A percentile compares a stretch with the other conserved stretches of the same genome.
phyloP scores from a whole-genome alignment of 2,797 vertebrate genomes.

The Pseudopleuronectes americanus region DNA sequence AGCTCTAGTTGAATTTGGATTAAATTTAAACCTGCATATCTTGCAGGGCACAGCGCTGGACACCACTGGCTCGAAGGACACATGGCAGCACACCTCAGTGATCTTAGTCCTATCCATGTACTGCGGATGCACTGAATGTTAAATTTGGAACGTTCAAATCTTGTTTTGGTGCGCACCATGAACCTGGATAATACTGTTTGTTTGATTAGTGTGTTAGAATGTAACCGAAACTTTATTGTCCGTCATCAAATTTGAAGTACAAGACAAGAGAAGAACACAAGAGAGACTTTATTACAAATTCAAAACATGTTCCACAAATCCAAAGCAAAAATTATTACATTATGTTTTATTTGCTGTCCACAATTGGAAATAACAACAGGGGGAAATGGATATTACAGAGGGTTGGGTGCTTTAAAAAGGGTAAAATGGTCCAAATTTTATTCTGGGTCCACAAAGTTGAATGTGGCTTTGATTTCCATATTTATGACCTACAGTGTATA shows the following conservation, averaged over 20 bases:
- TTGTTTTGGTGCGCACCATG: slow-evolving; percentile 27
- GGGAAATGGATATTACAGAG: slow-evolving; percentile 15
- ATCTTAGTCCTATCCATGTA: slow-evolving; percentile 32
- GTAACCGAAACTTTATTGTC: slow-evolving; percentile 18
- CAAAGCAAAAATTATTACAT: not conserved
- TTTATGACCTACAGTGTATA: slow-evolving; percentile 31
- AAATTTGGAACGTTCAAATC: slow-evolving; percentile 40
- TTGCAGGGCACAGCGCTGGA: slow-evolving; percentile 44
- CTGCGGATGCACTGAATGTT: slow-evolving; percentile 34
- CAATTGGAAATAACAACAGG: slow-evolving; percentile 17
- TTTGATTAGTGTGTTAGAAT: slow-evolving; percentile 36
- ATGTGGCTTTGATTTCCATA: slow-evolving; percentile 44
- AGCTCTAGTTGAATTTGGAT: slow-evolving; percentile 56
- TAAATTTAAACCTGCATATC: slow-evolving; percentile 40
- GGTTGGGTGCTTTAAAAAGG: not conserved
- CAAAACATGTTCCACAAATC: not conserved
- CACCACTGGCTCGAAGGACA: slow-evolving; percentile 32
- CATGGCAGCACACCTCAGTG: slow-evolving; percentile 39
- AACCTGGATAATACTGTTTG: not conserved
- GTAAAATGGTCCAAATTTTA: not conserved
- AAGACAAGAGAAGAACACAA: slow-evolving; percentile 18
- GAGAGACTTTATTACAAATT: not conserved
- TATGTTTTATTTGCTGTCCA: not conserved
- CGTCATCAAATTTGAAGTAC: not conserved
- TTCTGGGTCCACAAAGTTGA: slow-evolving; percentile 14